Conservation (phyloP, 2,113 vertebrate species). For the Craseonycteris thonglongyai region DNA sequence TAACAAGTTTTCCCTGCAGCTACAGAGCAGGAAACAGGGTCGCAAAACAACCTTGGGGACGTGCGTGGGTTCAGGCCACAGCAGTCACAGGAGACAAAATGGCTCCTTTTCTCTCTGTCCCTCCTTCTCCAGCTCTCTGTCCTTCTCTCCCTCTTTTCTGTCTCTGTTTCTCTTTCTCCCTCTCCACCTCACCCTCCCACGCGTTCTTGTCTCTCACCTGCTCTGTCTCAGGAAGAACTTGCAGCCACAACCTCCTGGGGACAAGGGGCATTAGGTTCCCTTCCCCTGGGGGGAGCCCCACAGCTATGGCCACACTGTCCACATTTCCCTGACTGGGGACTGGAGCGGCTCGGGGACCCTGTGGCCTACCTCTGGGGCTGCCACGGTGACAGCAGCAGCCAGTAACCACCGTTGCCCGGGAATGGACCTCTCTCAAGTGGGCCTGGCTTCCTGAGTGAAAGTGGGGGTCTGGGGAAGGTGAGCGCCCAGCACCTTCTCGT, state of each 20-base stretch:
- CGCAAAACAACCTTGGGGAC: constrained; percentile 16
- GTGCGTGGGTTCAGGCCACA: not conserved
- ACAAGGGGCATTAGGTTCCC: no score
- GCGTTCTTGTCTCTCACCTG: not conserved
- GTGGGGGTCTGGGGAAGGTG: not conserved
- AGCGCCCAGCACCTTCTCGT: not conserved
- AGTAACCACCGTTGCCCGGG: not conserved
- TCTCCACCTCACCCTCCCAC: not conserved
- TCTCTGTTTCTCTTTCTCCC: not conserved
- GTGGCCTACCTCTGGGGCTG: not conserved
- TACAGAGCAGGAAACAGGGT: constrained; percentile 23
- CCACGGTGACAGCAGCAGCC: not conserved
- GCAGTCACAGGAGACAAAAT: not conserved
- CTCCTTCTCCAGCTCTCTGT: no score
- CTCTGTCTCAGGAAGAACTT: not conserved
- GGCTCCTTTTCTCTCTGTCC: no score
- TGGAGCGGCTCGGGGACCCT: not conserved
- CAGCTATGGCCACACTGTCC: not conserved
- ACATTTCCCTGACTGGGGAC: not conserved
- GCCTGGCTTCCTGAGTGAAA: not conserved
- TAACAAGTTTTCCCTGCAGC: not conserved
- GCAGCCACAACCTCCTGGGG: not conserved
- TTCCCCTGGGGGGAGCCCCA: not conserved
- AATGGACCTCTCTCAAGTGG: no score
- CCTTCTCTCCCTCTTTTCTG: not conserved